Evolutionary conservation across 2,113 vertebrate species (phyloP).

Genomic region (Nanorana parkeri): DNA sequence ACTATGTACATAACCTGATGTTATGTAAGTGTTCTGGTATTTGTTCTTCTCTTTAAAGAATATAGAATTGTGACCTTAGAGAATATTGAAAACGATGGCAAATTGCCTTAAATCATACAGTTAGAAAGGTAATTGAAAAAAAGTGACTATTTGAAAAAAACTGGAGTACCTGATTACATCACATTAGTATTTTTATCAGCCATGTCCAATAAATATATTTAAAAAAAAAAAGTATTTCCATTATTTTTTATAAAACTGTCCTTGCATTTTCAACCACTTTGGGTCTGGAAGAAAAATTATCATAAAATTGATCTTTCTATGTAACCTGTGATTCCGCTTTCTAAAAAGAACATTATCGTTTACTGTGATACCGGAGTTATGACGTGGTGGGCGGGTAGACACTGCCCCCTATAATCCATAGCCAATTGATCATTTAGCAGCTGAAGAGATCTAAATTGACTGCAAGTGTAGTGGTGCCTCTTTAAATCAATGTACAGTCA

Average conservation of each 20-base stretch:
- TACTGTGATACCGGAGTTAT: not conserved
- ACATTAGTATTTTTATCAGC: slow-evolving; percentile 10
- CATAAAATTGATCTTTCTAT: slow-evolving; percentile 10
- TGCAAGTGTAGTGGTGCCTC: slow-evolving; percentile 38
- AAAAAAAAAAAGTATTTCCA: not conserved
- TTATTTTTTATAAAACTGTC: not conserved
- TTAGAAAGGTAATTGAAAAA: not conserved
- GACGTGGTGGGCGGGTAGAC: not conserved
- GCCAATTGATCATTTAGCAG: slow-evolving; percentile 51
- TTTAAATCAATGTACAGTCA: slow-evolving; percentile 54
- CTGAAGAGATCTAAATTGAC: slow-evolving; percentile 41
- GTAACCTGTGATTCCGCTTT: slow-evolving; percentile 13
- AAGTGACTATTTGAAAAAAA: not conserved
- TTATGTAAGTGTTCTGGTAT: no score
- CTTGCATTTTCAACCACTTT: not conserved
- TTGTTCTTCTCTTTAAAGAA: not conserved
- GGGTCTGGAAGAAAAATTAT: not conserved
- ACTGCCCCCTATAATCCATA: slow-evolving; percentile 23
- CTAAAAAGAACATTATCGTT: slow-evolving; percentile 13
- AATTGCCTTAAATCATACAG: not conserved
- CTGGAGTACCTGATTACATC: not conserved
- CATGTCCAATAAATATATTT: not conserved
- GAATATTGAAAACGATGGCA: not conserved
- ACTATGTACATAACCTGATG: no score
- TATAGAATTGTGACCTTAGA: not conserved